Conservation (phyloP, 2,113 vertebrate species). For the Morphnarchus princeps region DNA sequence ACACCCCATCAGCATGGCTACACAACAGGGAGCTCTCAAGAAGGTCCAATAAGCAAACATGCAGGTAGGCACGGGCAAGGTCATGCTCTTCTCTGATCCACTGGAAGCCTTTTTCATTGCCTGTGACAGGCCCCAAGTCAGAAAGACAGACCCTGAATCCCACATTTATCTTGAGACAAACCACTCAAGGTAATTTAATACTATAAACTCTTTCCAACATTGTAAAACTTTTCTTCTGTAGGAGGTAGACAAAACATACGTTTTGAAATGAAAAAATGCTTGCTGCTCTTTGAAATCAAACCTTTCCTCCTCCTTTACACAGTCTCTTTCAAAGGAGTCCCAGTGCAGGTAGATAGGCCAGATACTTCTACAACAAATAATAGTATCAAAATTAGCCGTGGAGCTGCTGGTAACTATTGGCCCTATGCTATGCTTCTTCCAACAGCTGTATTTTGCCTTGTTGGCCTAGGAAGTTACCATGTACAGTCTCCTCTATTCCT, state of each 20-base stretch:
- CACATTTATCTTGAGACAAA: background rate
- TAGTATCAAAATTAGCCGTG: background rate
- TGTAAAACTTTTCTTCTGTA: background rate
- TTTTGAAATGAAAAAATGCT: background rate
- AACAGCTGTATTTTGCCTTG: background rate
- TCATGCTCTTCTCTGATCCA: background rate
- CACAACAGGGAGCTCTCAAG: background rate
- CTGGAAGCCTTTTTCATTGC: background rate
- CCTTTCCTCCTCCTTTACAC: background rate
- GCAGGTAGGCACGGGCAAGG: background rate
- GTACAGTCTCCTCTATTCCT: background rate
- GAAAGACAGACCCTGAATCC: background rate
- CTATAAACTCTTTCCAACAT: background rate
- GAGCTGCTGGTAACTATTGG: background rate
- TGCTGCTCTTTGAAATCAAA: background rate
- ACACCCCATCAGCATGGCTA: background rate
- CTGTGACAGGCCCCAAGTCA: background rate
- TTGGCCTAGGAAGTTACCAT: background rate
- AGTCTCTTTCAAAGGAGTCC: background rate
- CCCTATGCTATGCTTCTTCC: background rate
- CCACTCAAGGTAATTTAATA: background rate
- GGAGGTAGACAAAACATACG: background rate
- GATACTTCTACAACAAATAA: background rate
- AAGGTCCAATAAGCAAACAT: background rate
- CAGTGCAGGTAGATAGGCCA: background rate